A percentile compares a stretch with the other conserved stretches of the same genome.
phyloP scores from a whole-genome alignment of 2,113 vertebrate genomes.

The Myiozetetes cayanensis region DNA sequence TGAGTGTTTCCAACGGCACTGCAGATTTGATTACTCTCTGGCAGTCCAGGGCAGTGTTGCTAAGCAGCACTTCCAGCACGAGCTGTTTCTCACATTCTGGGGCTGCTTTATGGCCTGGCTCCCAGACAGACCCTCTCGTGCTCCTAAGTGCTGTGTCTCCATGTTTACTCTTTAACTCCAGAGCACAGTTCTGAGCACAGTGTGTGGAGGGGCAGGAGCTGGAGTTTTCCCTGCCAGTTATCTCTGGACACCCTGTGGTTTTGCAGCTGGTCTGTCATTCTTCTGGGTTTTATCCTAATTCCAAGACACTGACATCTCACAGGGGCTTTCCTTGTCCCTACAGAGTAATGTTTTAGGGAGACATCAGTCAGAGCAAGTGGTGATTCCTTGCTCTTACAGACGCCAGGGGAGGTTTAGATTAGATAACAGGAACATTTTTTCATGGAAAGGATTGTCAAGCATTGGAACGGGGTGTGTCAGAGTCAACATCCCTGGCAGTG shows the following conservation, averaged over 20 bases:
- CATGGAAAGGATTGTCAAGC: neutral
- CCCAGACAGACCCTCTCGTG: neutral
- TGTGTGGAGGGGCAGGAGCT: accelerated
- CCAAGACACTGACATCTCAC: neutral
- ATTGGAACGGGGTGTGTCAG: neutral
- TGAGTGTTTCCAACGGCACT: neutral
- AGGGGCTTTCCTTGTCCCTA: neutral
- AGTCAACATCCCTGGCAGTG: neutral
- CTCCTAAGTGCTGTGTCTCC: accelerated
- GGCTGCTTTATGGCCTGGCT: conserved; percentile 9
- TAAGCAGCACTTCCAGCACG: conserved; percentile 29
- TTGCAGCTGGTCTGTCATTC: neutral
- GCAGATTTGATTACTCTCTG: conserved; percentile 26
- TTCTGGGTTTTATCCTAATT: neutral
- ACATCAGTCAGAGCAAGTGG: neutral
- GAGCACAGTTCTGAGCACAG: neutral
- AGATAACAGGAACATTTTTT: neutral
- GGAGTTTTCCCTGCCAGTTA: neutral
- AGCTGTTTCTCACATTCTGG: neutral
- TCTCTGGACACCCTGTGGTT: accelerated
- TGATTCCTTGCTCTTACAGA: neutral
- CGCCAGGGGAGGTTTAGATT: neutral
- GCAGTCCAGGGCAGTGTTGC: conserved; percentile 60
- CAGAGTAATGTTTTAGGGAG: neutral
- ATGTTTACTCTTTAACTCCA: neutral